Percentiles rank a stretch among this genome's conserved stretches.
phyloP scores from a whole-genome alignment of 2,113 vertebrate species.

The Esox niger region DNA sequence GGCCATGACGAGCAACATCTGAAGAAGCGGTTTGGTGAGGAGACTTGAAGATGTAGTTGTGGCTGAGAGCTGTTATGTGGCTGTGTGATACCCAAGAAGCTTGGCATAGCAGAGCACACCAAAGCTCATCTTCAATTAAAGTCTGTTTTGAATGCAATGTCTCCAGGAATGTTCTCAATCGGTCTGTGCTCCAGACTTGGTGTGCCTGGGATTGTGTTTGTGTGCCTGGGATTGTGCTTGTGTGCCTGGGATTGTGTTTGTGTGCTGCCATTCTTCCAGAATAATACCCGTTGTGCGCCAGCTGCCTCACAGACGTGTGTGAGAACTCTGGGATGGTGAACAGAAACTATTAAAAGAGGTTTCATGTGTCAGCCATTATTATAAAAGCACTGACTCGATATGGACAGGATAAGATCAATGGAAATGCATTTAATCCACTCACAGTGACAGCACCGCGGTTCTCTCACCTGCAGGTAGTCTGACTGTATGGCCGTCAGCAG shows the following conservation, averaged over 20 bases:
- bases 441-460: neutral
- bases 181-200: slow-evolving; percentile 10
- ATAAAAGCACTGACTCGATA: too few species aligned
- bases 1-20: slow-evolving; percentile 14
- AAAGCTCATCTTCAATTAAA: slow-evolving; percentile 47
- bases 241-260: too few species aligned
- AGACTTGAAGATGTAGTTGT: slow-evolving; percentile 15
- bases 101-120: slow-evolving; percentile 40
- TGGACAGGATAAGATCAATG: too few species aligned
- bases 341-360: too few species aligned
- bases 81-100: slow-evolving; percentile 32
- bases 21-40: slow-evolving; percentile 30
- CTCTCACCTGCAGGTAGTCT: slow-evolving; percentile 93
- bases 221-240: too few species aligned
- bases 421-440: neutral
- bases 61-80: slow-evolving; percentile 28
- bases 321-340: too few species aligned
- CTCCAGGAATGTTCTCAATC: slow-evolving; percentile 21
- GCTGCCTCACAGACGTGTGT: too few species aligned
- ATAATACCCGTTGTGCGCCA: too few species aligned
- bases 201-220: slow-evolving; percentile 5
- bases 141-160: slow-evolving; percentile 34
- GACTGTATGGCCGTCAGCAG: slow-evolving; percentile 94
- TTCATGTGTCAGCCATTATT: too few species aligned
- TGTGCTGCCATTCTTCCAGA: neutral